Conservation (phyloP, 2,113 vertebrate species). For the Vidua macroura region DNA sequence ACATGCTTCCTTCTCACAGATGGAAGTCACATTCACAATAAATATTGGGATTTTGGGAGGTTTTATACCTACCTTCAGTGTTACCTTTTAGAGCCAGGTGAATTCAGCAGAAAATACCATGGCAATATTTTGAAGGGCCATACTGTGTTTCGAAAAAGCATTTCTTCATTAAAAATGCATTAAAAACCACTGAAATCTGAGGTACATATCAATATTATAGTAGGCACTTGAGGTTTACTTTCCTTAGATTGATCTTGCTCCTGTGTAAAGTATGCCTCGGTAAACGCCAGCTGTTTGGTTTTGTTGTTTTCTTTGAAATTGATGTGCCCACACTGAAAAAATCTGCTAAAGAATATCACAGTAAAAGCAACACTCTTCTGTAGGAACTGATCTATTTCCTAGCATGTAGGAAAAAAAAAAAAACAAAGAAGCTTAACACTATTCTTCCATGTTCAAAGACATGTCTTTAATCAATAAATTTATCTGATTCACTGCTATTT, state of each 20-base stretch:
- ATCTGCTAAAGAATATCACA: neutral
- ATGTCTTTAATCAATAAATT: neutral
- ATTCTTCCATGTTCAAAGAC: neutral
- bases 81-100: neutral
- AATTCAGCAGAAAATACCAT: neutral
- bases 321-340: neutral
- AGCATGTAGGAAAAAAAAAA: neutral
- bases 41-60: neutral
- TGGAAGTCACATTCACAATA: neutral
- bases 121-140: neutral
- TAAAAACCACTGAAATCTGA: neutral
- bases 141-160: neutral
- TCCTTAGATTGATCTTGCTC: neutral
- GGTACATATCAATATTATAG: constrained; percentile 27
- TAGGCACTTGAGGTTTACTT: constrained; percentile 20
- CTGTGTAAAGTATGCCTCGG: constrained; percentile 36
- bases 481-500: neutral
- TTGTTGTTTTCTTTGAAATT: neutral
- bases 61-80: neutral
- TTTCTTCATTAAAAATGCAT: constrained; percentile 53
- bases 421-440: neutral
- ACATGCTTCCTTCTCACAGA: neutral
- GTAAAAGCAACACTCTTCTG: neutral
- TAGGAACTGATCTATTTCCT: neutral
- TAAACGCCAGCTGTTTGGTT: neutral